Percentiles rank a stretch among this genome's conserved stretches.
These are phyloP conservation scores for Globodera ellingtonae DNA, from an alignment of 1,140 invertebrate genomes.

Conservation along the genomic window DNA sequence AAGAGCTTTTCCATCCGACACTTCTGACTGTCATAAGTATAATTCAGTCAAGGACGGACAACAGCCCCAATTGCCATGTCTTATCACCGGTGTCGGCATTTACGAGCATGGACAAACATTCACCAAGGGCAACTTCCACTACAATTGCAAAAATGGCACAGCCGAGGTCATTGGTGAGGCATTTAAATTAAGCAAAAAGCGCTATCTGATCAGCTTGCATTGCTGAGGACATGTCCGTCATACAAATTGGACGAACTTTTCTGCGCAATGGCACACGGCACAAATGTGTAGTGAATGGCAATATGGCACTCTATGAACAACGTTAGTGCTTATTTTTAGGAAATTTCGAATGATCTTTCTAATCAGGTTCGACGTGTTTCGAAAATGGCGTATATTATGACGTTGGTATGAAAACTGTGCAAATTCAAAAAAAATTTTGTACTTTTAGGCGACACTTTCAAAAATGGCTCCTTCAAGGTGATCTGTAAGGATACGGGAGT, in stretches of 20 bases:
- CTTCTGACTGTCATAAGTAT: not conserved
- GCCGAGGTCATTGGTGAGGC: conserved; percentile 62
- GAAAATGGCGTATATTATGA: conserved; percentile 64
- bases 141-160: conserved; percentile 61
- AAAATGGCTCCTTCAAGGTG: conserved; percentile 63
- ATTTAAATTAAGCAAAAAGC: conserved; percentile 3
- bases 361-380: conserved; percentile 62
- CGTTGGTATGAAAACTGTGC: conserved; percentile 36
- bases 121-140: conserved; percentile 65
- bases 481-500: conserved; percentile 57
- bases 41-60: conserved; percentile 16
- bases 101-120: conserved; percentile 64
- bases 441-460: conserved; percentile 49
- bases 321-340: conserved; percentile 38
- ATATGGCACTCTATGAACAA: conserved; percentile 64
- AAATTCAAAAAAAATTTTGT: not conserved
- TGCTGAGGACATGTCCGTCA: conserved; percentile 61
- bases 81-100: conserved; percentile 55
- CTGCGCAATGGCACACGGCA: conserved; percentile 57
- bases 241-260: conserved; percentile 63
- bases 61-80: conserved; percentile 56
- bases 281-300: conserved; percentile 58
- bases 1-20: no score
- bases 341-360: conserved; percentile 21
- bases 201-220: conserved; percentile 53